These are phyloP conservation scores for Hemistola chrysoprasaria DNA, from an alignment of 2,888 invertebrate genomes.

Conservation along the genomic window DNA sequence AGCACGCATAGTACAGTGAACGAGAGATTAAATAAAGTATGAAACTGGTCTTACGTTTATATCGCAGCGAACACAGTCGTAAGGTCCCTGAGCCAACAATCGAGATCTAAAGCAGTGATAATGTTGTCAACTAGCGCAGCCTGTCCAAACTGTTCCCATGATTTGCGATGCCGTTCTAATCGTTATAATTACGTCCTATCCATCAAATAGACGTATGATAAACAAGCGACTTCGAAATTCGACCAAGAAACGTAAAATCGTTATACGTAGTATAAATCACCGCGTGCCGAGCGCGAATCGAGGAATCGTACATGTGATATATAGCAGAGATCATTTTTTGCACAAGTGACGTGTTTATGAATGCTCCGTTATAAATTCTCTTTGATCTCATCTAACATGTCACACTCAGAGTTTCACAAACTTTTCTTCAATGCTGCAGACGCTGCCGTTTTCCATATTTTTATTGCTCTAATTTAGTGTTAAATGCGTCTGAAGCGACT, in stretches of 20 bases:
- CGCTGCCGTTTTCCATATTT: constrained; percentile 50
- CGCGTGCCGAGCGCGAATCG: constrained; percentile 36
- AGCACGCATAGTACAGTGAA: constrained; percentile 59
- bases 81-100: constrained; percentile 66
- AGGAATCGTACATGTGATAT: constrained; percentile 53
- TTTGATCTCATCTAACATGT: constrained; percentile 72
- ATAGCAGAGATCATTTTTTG: constrained; percentile 76
- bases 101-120: constrained; percentile 73
- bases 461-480: constrained; percentile 55
- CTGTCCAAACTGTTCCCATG: constrained; percentile 76
- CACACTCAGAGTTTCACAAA: constrained; percentile 45
- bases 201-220: constrained; percentile 74
- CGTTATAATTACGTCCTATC: constrained; percentile 77
- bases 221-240: constrained; percentile 55
- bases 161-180: constrained; percentile 78
- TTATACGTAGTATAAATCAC: constrained; percentile 62
- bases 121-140: constrained; percentile 70
- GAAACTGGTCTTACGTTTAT: constrained; percentile 51
- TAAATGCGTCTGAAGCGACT: constrained; percentile 44
- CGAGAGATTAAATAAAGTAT: constrained; percentile 71
- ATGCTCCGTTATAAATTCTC: constrained; percentile 61
- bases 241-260: constrained; percentile 55
- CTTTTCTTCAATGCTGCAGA: constrained; percentile 44
- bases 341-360: constrained; percentile 72
- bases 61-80: constrained; percentile 42